Evolutionary conservation across 2,888 invertebrate species (phyloP).

Genomic region (Escarpia spicata): DNA sequence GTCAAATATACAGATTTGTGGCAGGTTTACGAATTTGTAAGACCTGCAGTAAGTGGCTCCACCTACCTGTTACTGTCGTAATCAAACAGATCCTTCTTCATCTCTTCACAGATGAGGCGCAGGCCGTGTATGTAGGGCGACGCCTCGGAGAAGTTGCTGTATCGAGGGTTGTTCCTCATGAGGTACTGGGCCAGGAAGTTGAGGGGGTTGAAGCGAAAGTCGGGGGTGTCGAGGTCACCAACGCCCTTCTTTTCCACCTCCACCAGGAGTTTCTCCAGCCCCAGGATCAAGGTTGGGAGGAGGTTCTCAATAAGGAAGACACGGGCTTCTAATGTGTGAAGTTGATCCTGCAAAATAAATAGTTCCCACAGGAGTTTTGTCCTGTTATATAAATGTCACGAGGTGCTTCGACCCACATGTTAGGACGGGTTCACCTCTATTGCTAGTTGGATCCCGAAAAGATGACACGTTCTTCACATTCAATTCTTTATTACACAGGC

Average conservation of each 20-base stretch:
- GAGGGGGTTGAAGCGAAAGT: conserved; percentile 64
- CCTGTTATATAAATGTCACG: too few species aligned
- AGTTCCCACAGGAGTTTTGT: conserved; percentile 19
- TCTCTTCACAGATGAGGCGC: conserved; percentile 58
- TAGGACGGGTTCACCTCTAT: too few species aligned
- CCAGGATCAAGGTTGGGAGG: conserved; percentile 63
- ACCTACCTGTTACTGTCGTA: conserved; percentile 63
- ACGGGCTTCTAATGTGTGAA: conserved; percentile 59
- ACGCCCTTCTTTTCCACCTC: conserved; percentile 56
- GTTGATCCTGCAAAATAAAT: conserved; percentile 41
- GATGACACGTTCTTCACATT: too few species aligned
- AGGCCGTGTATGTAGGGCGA: conserved; percentile 64
- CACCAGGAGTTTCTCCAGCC: conserved; percentile 63
- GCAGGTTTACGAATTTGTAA: background rate
- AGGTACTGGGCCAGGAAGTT: conserved; percentile 65
- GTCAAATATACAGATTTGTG: too few species aligned
- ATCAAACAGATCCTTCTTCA: conserved; percentile 58
- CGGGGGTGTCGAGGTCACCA: conserved; percentile 50
- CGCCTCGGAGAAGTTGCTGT: conserved; percentile 64
- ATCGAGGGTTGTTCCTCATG: conserved; percentile 65
- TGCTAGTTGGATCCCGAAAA: too few species aligned
- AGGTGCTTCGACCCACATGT: too few species aligned
- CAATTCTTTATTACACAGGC: too few species aligned
- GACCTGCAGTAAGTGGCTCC: background rate
- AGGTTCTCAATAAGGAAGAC: conserved; percentile 63